Evolutionary conservation across 2,113 vertebrate genomes (phyloP), one percentile per base, ranked within the genome.

Genomic region (Salminus brasiliensis): DNA sequence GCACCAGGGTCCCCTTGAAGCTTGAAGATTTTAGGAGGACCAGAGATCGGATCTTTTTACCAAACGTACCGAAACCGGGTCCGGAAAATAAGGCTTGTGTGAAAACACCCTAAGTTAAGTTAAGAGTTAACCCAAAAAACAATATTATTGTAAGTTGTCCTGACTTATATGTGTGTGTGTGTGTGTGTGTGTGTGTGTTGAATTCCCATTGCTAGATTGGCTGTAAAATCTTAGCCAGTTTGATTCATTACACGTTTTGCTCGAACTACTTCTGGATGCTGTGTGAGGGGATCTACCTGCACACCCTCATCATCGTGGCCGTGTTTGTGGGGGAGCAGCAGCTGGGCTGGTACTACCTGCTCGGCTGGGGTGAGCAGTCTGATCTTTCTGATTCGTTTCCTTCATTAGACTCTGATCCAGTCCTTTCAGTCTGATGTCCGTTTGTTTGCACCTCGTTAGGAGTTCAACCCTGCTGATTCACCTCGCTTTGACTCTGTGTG

Each of bases 241-340:
- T 95, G 60, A 88, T 47, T 74, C 86, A 86, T 21, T 95, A 95
- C 30, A 85, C 90, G 0, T 79, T 62, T 0, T 90, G 85, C 27
- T 91, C 91, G 45, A 94, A 74, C 74, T 94, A 90, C 81, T 94
- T 95, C 89, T 95, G 94, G 94, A 94, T 95, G 94, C 88, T 95
- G 82, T 94, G 94, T 78, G 92, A 95, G 66, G 94, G 94, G 18
- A 94, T 95, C 83, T 95, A 95, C 84, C 92, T 95, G 27, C 93
- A 95, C 89, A 95, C 93, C 0, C 94, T 95, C 85, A 94, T 95
- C 85, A 92, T 95, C 1, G 93, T 94, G 84, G 92, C 94, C 0
- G 93, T 94, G 43, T 95, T 95, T 81, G 91, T 93, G 0, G 93
- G 92, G 45, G 89, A 94, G 65, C 94, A 95, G 83, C 89, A 94